These are phyloP conservation scores for Callimorpha dominula DNA, from an alignment of 2,888 invertebrate species.

Conservation along the genomic window DNA sequence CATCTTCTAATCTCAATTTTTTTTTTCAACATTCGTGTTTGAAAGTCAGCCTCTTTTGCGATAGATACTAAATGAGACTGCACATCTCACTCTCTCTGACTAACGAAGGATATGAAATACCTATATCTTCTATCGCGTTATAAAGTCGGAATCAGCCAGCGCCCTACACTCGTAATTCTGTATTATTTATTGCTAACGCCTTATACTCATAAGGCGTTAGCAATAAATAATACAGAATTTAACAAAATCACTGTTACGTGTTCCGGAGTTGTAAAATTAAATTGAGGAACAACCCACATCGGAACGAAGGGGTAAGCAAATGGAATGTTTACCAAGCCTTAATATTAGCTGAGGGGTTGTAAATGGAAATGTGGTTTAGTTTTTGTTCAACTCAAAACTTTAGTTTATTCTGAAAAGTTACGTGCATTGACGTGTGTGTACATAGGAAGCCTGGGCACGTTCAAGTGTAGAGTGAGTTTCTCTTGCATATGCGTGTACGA, in stretches of 20 bases:
- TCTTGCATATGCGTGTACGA: no score
- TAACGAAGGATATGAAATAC: background rate
- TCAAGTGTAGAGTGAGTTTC: no score
- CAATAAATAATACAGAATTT: constrained; percentile 54
- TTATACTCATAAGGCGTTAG: constrained; percentile 52
- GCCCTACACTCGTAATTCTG: no score
- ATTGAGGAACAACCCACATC: constrained; percentile 59
- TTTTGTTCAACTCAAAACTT: constrained; percentile 42
- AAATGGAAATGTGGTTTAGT: constrained; percentile 43
- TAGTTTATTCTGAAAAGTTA: no score
- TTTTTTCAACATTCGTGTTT: no score
- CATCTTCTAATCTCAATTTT: background rate
- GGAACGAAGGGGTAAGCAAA: constrained; percentile 46
- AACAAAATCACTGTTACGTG: constrained; percentile 64
- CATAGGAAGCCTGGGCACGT: no score
- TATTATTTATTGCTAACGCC: no score
- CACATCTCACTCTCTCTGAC: background rate
- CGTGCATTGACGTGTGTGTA: no score
- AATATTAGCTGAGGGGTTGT: constrained; percentile 46
- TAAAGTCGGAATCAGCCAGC: no score
- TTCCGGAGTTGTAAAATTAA: constrained; percentile 73
- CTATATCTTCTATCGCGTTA: constrained; percentile 24
- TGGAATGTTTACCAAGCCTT: constrained; percentile 50
- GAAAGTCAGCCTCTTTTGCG: background rate
- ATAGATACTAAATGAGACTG: background rate